Conservation (phyloP, 2,888 invertebrate genomes). For the Drosophila meridionalis region DNA sequence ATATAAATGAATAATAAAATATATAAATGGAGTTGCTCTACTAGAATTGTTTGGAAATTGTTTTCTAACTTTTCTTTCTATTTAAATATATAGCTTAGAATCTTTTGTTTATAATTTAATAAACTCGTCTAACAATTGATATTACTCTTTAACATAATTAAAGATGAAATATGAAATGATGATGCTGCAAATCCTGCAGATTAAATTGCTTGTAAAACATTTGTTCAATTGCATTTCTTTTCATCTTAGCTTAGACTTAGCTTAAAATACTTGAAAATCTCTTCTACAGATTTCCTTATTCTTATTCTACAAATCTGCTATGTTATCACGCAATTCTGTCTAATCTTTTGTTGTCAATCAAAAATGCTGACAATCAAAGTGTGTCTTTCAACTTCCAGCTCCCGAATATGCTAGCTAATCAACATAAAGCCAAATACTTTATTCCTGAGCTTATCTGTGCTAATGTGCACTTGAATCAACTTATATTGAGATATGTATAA, state of each 20-base stretch:
- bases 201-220: neutral
- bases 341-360: conserved; percentile 1
- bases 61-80: neutral
- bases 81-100: neutral
- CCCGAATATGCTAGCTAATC: conserved; percentile 21
- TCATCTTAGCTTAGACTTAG: neutral
- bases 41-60: neutral
- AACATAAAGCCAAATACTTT: conserved; percentile 34
- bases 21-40: neutral
- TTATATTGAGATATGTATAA: conserved; percentile 1
- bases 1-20: neutral
- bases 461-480: conserved; percentile 32
- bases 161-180: neutral
- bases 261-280: neutral
- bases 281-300: neutral
- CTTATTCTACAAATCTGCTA: neutral
- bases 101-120: neutral
- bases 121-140: no score
- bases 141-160: neutral
- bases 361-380: neutral
- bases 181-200: neutral
- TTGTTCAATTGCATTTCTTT: neutral
- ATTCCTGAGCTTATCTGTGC: conserved; percentile 32
- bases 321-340: neutral
- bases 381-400: neutral